Evolutionary conservation across 1,140 invertebrate species (phyloP).

Genomic region (Anastrepha obliqua): DNA sequence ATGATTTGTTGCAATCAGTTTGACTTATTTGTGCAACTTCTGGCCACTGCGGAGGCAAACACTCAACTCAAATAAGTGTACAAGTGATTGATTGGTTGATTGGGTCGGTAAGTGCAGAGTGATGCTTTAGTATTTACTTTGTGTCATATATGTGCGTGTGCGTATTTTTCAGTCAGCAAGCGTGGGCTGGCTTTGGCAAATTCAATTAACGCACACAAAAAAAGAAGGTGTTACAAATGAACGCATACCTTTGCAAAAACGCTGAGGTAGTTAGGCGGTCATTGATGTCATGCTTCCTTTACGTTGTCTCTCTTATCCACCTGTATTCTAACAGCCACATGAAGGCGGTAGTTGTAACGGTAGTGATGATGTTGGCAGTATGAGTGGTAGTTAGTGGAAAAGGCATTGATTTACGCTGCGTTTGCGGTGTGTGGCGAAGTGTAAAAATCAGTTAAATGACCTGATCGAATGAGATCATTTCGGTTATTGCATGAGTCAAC

Average conservation of each 20-base stretch:
- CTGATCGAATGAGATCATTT: conserved; percentile 51
- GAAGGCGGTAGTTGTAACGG: neutral
- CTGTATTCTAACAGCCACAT: neutral
- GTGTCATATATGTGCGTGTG: neutral
- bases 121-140: neutral
- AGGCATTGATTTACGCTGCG: neutral
- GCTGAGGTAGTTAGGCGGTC: neutral
- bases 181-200: conserved; percentile 40
- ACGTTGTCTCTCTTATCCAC: neutral
- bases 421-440: neutral
- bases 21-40: neutral
- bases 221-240: neutral
- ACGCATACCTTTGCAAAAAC: neutral
- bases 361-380: neutral
- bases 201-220: conserved; percentile 24
- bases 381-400: neutral
- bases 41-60: neutral
- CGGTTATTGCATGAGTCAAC: conserved; percentile 27
- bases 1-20: neutral
- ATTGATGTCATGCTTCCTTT: neutral
- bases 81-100: conserved; percentile 7
- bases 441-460: conserved; percentile 49
- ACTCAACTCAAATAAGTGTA: neutral
- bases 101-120: conserved; percentile 5
- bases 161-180: conserved; percentile 20